Base-by-base conservation (phyloP, 2,113 vertebrate genomes). In the Solenodon paradoxus region DNA sequence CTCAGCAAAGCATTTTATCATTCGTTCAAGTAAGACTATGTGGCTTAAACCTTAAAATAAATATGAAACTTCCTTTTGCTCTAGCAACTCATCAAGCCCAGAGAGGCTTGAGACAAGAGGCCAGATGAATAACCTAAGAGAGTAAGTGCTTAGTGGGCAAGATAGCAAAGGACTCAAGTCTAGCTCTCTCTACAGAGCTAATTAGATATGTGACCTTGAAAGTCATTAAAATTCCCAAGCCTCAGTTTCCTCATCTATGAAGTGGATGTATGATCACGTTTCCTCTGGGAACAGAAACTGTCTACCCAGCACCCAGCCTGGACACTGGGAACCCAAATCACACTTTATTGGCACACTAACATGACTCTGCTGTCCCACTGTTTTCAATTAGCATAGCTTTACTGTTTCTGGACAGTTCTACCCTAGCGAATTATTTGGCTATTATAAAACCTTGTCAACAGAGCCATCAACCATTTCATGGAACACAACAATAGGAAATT, bases 1-100 rank as follows among this genome's bases (percentile, higher is more conserved):
- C 59, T 87, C 77, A 84, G 47, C 51, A 84, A 92, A 93, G 69
- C 9, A 80, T 83, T 92, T 91, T 91, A 88, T 95, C 71, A 66
- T 82, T 83, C 78, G 15, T 78, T 82, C 55, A 95, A 66, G 68
- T 86, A 72, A 95, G 35, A 92, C 32, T 61, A 15, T 42, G 24
- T 69, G 42, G n/a, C 38, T 88, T 88, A 87, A 85, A 75, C 35
- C 40, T 90, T 87, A 93, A 85, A 90, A 71, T 92, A 55, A 74
- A 66, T 90, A 71, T 71, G 17, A 94, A 97, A 88, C 32, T 92
- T 92, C 35, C 63, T 94, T 59, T 84, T 93, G 24, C 42, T 90
- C 42, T 84, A 92, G 61, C 74, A 86, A 64, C 63, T 59, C 68
- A 88, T 66, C n/a, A 83, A 2, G 51, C 55, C 66, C 85, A 88